Evolutionary conservation across 92 coral and sea anemone genomes (phyloP).

Genomic region (Phymanthus crucifer): DNA sequence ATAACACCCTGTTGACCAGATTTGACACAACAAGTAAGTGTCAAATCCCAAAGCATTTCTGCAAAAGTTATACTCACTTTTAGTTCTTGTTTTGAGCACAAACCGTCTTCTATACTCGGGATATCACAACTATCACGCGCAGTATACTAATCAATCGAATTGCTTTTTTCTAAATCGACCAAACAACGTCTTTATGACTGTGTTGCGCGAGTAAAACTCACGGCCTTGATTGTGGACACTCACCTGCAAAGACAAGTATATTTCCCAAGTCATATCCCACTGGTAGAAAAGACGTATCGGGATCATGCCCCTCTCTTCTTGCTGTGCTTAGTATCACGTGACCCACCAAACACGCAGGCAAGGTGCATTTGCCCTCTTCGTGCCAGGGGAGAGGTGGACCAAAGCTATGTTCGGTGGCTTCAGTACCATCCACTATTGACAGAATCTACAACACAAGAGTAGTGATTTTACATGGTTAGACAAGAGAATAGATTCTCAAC

Average conservation of each 20-base stretch:
- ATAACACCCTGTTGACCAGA: too few species aligned
- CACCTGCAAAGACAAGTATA: slow-evolving; percentile 56
- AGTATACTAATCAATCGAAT: too few species aligned
- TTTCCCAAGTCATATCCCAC: slow-evolving; percentile 67
- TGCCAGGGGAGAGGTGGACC: slow-evolving; percentile 60
- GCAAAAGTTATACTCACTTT: too few species aligned
- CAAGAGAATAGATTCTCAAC: neutral
- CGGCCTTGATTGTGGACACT: neutral
- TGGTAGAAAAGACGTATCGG: slow-evolving; percentile 18
- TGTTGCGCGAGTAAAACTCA: neutral
- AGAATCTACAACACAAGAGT: slow-evolving; percentile 50
- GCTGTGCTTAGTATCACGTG: slow-evolving; percentile 52
- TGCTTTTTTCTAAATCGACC: too few species aligned
- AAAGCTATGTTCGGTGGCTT: slow-evolving; percentile 53
- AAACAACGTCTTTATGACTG: too few species aligned
- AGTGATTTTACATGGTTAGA: neutral
- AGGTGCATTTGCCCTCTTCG: slow-evolving; percentile 59
- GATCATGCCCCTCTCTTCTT: slow-evolving; percentile 21
- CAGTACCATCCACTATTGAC: slow-evolving; percentile 85
- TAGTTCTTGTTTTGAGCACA: too few species aligned
- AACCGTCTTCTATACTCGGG: too few species aligned
- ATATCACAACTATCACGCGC: too few species aligned
- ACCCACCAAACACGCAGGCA: slow-evolving; percentile 61
- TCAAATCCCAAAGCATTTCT: too few species aligned
- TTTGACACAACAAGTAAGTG: too few species aligned